Conservation (phyloP, 2,797 vertebrate genomes). For the Alectoris magna region DNA sequence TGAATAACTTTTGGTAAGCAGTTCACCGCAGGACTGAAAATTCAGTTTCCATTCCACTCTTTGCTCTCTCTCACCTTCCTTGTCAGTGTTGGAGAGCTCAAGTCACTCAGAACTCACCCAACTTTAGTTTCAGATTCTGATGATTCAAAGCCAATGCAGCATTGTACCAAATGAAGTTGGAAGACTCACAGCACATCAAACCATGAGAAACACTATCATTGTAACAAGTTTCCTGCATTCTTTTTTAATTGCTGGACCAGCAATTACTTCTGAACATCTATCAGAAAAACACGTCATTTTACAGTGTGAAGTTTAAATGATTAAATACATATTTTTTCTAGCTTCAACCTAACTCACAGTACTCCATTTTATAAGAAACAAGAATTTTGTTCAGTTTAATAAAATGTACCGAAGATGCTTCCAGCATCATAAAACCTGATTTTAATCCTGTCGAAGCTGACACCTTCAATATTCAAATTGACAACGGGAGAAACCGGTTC, state of each 20-base stretch:
- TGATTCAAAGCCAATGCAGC: background rate
- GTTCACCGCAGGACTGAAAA: background rate
- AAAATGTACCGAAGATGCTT: background rate
- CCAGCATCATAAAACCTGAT: background rate
- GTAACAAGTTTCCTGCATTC: background rate
- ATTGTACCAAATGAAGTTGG: background rate
- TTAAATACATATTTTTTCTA: background rate
- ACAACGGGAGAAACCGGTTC: background rate
- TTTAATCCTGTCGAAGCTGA: background rate
- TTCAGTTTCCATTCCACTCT: background rate
- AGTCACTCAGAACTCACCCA: background rate
- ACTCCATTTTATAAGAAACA: background rate
- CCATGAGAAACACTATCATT: background rate
- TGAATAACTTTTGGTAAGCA: background rate
- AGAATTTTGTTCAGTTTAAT: background rate
- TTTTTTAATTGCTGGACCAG: background rate
- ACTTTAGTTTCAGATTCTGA: background rate
- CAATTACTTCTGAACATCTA: background rate
- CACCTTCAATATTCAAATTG: slow-evolving; percentile 13
- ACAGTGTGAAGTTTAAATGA: background rate
- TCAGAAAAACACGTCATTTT: background rate
- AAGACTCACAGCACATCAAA: background rate
- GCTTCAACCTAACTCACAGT: background rate
- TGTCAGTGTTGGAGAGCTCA: background rate
- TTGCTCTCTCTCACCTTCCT: background rate